Percentiles rank a stretch among this genome's conserved stretches.
Evolutionary conservation across 92 coral and sea anemone species (phyloP).

Genomic region (Palythoa caribaeorum): DNA sequence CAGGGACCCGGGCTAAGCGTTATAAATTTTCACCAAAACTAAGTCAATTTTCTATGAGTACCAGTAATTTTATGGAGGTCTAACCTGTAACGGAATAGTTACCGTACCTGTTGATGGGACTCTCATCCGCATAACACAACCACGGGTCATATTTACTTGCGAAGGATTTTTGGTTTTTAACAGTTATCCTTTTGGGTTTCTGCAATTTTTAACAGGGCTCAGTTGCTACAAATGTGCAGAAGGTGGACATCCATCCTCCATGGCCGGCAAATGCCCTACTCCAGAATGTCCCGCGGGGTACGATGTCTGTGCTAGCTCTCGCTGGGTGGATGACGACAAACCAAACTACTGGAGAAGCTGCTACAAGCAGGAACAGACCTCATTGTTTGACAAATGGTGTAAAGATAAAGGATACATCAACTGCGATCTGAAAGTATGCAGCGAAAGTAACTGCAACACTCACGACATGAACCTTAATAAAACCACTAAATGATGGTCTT

Average conservation of each 20-base stretch:
- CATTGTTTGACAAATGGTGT: conserved; percentile 33
- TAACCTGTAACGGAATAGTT: no score
- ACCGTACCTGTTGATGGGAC: no score
- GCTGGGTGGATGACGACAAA: conserved; percentile 19
- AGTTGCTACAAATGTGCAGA: conserved; percentile 38
- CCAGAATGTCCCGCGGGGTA: conserved; percentile 10
- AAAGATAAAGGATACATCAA: neutral
- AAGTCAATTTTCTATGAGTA: no score
- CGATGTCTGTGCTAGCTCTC: conserved; percentile 14
- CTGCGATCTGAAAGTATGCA: conserved; percentile 13
- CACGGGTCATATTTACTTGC: no score
- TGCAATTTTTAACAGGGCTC: neutral
- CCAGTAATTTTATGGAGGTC: no score
- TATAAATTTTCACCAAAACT: no score
- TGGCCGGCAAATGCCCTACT: neutral
- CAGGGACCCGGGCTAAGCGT: no score
- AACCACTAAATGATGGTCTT: neutral
- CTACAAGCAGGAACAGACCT: neutral
- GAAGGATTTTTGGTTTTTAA: neutral
- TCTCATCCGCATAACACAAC: no score
- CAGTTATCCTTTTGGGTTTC: no score
- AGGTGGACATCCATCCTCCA: conserved; percentile 16
- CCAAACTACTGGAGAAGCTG: conserved; percentile 23
- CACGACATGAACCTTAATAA: neutral
- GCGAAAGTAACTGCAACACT: conserved; percentile 5